Evolutionary conservation across 1,140 invertebrate genomes (phyloP).

Genomic region (Tetragonula clypearis): DNA sequence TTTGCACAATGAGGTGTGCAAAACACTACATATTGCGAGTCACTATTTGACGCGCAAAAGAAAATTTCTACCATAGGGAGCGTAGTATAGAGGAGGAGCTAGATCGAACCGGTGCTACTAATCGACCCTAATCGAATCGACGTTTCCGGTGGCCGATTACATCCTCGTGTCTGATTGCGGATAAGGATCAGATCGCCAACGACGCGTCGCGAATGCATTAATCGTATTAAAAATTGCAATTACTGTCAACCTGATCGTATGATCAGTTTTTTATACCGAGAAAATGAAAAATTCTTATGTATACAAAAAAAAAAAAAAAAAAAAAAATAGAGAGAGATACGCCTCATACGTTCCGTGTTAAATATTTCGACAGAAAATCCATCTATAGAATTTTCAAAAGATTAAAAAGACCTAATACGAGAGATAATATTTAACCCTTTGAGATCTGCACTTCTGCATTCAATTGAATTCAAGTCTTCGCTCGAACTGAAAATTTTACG

Average conservation of each 20-base stretch:
- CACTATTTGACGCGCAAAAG: not conserved
- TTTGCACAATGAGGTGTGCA: not conserved
- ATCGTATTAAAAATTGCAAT: not conserved
- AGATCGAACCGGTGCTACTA: constrained; percentile 28
- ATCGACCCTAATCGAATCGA: constrained; percentile 52
- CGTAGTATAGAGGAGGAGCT: not conserved
- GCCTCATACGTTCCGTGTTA: too few relatives aligned
- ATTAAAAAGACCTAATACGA: too few relatives aligned
- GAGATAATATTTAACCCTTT: not conserved
- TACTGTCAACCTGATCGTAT: too few relatives aligned
- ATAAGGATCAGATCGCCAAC: not conserved
- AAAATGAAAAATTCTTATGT: not conserved
- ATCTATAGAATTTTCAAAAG: too few relatives aligned
- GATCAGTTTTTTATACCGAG: too few relatives aligned
- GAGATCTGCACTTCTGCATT: not conserved
- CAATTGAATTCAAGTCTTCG: not conserved
- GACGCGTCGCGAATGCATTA: not conserved
- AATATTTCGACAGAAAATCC: too few relatives aligned
- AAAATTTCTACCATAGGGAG: not conserved
- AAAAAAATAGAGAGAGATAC: too few relatives aligned
- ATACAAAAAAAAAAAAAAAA: not conserved
- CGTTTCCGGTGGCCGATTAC: constrained; percentile 34
- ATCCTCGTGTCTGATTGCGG: not conserved
- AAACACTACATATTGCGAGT: not conserved
- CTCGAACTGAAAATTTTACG: too few relatives aligned